These are phyloP conservation scores for Nesoenas mayeri DNA, from an alignment of 2,113 vertebrate species.

Conservation along the genomic window DNA sequence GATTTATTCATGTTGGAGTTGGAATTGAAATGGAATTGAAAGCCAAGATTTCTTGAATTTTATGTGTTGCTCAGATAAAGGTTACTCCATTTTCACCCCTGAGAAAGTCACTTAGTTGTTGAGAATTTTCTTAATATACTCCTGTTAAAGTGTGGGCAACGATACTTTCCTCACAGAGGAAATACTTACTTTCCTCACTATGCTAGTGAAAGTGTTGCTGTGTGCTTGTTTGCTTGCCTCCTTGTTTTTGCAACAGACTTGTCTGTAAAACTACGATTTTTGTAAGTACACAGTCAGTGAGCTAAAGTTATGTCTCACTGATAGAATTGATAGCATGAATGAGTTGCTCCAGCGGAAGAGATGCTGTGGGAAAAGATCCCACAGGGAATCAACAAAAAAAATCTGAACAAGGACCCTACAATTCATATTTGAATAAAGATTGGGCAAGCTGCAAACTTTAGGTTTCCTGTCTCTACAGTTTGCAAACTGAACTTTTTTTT, in stretches of 20 bases:
- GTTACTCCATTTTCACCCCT: background rate
- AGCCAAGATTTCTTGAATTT: background rate
- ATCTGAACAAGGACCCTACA: background rate
- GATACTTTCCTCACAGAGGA: background rate
- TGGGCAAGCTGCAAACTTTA: rapidly evolving
- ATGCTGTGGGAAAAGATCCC: background rate
- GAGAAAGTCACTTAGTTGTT: background rate
- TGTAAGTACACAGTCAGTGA: background rate
- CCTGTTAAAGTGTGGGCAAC: background rate
- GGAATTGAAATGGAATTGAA: background rate
- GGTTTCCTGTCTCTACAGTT: background rate
- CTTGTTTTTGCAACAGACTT: background rate
- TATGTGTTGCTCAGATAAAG: background rate
- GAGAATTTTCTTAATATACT: background rate
- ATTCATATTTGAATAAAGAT: background rate
- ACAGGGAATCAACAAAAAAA: background rate
- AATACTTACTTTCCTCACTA: too few species aligned
- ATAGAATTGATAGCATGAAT: background rate
- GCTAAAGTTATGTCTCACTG: background rate
- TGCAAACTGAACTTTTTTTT: background rate
- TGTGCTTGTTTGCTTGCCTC: background rate
- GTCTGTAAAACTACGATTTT: background rate
- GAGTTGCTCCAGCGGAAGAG: background rate
- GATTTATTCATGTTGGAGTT: background rate
- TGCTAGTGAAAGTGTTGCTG: background rate